These are phyloP conservation scores for Anastatus disparis DNA, from an alignment of 1,140 invertebrate species.

Conservation along the genomic window DNA sequence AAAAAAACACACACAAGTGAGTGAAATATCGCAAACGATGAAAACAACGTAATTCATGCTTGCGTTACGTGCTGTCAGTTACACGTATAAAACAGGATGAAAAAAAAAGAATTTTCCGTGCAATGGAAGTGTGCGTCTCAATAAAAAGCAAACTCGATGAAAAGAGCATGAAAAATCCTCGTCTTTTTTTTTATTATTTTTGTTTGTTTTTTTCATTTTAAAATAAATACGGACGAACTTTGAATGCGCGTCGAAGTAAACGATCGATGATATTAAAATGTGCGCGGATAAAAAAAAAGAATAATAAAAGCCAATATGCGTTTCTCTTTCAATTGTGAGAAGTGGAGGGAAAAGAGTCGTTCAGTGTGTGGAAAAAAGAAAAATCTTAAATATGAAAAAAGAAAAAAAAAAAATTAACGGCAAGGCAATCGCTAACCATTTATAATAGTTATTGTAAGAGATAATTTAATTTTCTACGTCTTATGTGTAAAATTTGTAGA, in stretches of 20 bases:
- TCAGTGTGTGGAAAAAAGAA: slow-evolving; percentile 46
- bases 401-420: too few relatives aligned
- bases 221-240: background rate
- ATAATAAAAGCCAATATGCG: slow-evolving; percentile 17
- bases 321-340: slow-evolving; percentile 31
- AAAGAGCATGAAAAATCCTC: background rate
- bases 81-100: too few relatives aligned
- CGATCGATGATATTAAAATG: slow-evolving; percentile 5
- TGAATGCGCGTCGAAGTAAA: background rate
- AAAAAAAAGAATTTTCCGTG: too few relatives aligned
- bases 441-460: slow-evolving; percentile 59
- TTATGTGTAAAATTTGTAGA: slow-evolving; percentile 50
- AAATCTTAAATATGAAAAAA: too few relatives aligned
- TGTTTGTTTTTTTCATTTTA: background rate
- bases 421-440: slow-evolving; percentile 45
- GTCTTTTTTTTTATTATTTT: background rate
- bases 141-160: background rate
- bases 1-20: too few relatives aligned
- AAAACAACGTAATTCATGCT: too few relatives aligned
- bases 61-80: too few relatives aligned
- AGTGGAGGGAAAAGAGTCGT: slow-evolving; percentile 40
- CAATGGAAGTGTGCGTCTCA: too few relatives aligned
- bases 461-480: slow-evolving; percentile 65
- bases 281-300: slow-evolving; percentile 4
- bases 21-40: too few relatives aligned